Evolutionary conservation across 2,113 vertebrate genomes (phyloP).

Genomic region (Spermophilus dauricus): DNA sequence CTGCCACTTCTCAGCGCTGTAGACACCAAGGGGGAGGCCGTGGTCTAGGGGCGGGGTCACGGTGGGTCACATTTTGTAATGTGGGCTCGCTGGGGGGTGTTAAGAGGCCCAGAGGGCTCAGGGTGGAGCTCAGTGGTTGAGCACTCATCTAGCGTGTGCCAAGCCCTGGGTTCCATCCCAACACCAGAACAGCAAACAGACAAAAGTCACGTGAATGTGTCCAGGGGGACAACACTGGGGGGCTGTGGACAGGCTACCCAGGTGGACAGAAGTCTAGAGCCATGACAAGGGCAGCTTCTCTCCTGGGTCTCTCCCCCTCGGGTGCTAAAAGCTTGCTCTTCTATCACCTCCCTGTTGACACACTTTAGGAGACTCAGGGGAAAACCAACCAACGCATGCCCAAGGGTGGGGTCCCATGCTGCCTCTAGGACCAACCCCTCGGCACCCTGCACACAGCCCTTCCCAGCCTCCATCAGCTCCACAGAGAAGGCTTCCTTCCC

Average conservation of each 20-base stretch:
- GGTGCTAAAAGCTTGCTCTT: not conserved
- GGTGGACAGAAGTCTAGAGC: too few relatives aligned
- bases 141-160: not conserved
- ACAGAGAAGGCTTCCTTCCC: not conserved
- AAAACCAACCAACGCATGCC: not conserved
- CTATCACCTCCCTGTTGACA: not conserved
- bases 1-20: not conserved
- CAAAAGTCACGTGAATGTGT: not conserved
- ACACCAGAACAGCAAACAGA: not conserved
- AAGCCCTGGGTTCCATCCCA: not conserved
- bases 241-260: not conserved
- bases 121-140: not conserved
- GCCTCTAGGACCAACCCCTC: not conserved
- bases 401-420: not conserved
- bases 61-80: not conserved
- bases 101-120: not conserved
- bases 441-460: too few relatives aligned
- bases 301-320: not conserved
- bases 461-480: too few relatives aligned
- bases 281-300: not conserved
- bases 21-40: rapidly evolving
- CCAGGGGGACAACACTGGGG: not conserved
- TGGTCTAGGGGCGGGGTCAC: not conserved
- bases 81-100: not conserved
- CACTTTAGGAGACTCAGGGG: not conserved